Base-by-base conservation (phyloP, 30 jellyfish, hydroid and myxozoan species). In the Pelagia noctiluca region DNA sequence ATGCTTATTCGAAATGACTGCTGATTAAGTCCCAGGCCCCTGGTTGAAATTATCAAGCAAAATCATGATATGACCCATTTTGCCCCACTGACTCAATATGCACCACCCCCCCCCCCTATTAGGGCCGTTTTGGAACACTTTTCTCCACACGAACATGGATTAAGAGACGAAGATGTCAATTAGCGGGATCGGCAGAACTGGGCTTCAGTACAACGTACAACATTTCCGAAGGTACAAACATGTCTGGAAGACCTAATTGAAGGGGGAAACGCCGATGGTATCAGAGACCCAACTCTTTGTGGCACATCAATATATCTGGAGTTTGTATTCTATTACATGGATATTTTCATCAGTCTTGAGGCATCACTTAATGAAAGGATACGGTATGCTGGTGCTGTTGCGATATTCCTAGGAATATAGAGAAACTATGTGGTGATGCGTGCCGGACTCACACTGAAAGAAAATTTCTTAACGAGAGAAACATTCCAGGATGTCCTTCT, bases 381-480 rank as follows among this genome's bases (percentile, higher is more conserved):
- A n/a, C 23, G 29, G 72, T n/a, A 60, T n/a, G 34, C 34, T 60
- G 34, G 5, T 48, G 12, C n/a, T 11, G n/a, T 12, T 12, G n/a
- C n/a, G 62, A 48, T 48, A 11, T 48, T 48, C n/a, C n/a, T 48
- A 48, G 62, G 62, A 11, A 48, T 48, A 11, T 11, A n/a, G 72
- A 12, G 72, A 22, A 60, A 60, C 34, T n/a, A 26, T 22, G 72
- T 60, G 8, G 34, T n/a, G 34, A 60, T n/a, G 34, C 29, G 34
- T 26, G 34, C 29, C 8, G 29, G 34, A 60, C 29, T 26, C 34
- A 22, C 34, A 22, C 34, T 60, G 72, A 26, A 60, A 12, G 34
- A 60, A 60, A 60, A 60, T 60, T 60, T 60, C 72, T 5, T 60
- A 4, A n/a, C 72, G 34, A 60, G 72, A 60, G 34, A 60, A 60